Evolutionary conservation across 2,888 invertebrate genomes (phyloP).

Genomic region (Melieria picta): DNA sequence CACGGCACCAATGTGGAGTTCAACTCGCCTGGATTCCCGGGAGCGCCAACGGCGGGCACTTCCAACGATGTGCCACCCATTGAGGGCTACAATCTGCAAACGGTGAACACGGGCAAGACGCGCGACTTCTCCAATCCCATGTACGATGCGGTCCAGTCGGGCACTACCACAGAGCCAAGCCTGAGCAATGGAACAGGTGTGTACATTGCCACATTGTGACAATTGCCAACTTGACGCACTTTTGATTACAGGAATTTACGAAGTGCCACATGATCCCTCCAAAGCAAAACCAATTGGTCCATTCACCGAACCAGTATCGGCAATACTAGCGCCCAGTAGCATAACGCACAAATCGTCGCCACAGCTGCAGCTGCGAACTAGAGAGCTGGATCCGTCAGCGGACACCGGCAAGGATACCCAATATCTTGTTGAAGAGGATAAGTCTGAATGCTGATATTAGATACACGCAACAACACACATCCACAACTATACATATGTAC

Average conservation of each 20-base stretch:
- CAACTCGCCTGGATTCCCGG: slow-evolving; percentile 70
- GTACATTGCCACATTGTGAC: slow-evolving; percentile 14
- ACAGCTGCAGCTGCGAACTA: slow-evolving; percentile 77
- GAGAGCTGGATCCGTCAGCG: slow-evolving; percentile 82
- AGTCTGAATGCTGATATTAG: slow-evolving; percentile 70
- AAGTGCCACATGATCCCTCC: slow-evolving; percentile 79
- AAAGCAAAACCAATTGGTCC: slow-evolving; percentile 72
- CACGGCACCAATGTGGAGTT: slow-evolving; percentile 95
- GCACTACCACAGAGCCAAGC: slow-evolving; percentile 69
- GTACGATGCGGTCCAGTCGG: slow-evolving; percentile 89
- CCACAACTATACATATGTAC: slow-evolving; percentile 35
- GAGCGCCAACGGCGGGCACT: slow-evolving; percentile 50
- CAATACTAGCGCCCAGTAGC: slow-evolving; percentile 83
- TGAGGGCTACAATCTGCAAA: slow-evolving; percentile 84
- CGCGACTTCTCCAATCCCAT: slow-evolving; percentile 98
- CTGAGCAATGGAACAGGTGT: slow-evolving; percentile 72
- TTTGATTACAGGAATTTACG: slow-evolving; percentile 75
- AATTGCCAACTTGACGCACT: not conserved
- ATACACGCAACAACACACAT: slow-evolving; percentile 44
- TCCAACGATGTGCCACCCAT: slow-evolving; percentile 68
- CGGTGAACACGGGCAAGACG: slow-evolving; percentile 76
- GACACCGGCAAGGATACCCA: slow-evolving; percentile 94
- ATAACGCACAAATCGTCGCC: slow-evolving; percentile 83
- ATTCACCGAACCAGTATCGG: slow-evolving; percentile 73
- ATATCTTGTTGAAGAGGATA: slow-evolving; percentile 89